Base-by-base conservation (phyloP, 2,113 vertebrate genomes). In the Chionis minor region DNA sequence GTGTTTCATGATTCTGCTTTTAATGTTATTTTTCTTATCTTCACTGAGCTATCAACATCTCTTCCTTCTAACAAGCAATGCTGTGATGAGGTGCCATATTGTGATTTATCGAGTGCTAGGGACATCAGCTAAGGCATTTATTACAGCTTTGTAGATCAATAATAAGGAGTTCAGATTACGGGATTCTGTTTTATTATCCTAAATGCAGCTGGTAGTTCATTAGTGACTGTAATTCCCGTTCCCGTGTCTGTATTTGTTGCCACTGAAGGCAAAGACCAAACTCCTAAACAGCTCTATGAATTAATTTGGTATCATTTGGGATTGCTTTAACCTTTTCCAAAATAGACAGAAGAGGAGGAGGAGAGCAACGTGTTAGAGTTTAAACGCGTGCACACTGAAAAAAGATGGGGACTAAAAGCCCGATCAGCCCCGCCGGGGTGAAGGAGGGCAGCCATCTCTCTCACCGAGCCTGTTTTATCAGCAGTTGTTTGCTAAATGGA, bases 1-100 rank as follows among this genome's bases (percentile, higher is more conserved):
- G 27, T 80, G 16, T 90, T 86, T 80, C 49, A n/a, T 61, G 59
- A 61, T 65, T 77, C 70, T 82, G 26, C n/a, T 87, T 92, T 85
- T 79, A 65, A 91, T 79, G 61, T 84, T 71, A 71, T 49, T 91
- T 95, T 94, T 38, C 55, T 81, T 91, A 63, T 55, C 52, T 81
- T 81, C 42, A 40, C 23, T 69, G 87, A 93, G 22, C 78, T 94
- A 35, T 79, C 66, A 72, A 56, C 19, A 65, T 44, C 56, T 75
- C 55, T 67, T 84, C 32, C 52, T 77, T 74, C n/a, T 81, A 74
- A 67, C 44, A 63, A 84, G n/a, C n/a, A 56, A 15, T 14, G 14
- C 61, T 71, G 47, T 42, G 59, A 4, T 84, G 55, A 47, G 44
- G 65, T 75, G 52, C 73, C 79, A 1, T 81, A 69, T 67, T 91